Conservation (phyloP, 2,113 vertebrate genomes). For the Crotalus helleri region DNA sequence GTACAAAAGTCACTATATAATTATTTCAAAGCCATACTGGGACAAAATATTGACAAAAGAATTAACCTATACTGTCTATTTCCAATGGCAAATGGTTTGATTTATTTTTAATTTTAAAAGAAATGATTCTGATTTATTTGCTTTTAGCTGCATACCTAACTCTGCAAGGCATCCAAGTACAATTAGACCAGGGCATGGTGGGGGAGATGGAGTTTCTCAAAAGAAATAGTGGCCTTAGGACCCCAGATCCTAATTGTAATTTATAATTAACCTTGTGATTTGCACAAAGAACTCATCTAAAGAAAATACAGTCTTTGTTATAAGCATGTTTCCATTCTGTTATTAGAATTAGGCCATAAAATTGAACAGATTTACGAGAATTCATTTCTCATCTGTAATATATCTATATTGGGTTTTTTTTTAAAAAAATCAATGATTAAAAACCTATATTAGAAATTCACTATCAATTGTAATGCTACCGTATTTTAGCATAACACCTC, state of each 20-base stretch:
- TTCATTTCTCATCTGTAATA: slow-evolving; percentile 49
- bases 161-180: slow-evolving; percentile 60
- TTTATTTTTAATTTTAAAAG: slow-evolving; percentile 60
- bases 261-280: slow-evolving; percentile 69
- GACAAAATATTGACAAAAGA: slow-evolving; percentile 43
- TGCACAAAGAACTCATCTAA: slow-evolving; percentile 55
- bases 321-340: slow-evolving; percentile 33
- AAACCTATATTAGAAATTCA: background rate
- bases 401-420: slow-evolving; percentile 30
- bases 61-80: slow-evolving; percentile 48
- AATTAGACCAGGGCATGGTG: slow-evolving; percentile 73
- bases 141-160: slow-evolving; percentile 74
- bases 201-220: slow-evolving; percentile 61
- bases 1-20: background rate
- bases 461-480: background rate
- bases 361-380: slow-evolving; percentile 23
- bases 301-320: slow-evolving; percentile 53
- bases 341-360: slow-evolving; percentile 35
- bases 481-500: slow-evolving; percentile 37
- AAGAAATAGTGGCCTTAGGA: slow-evolving; percentile 70
- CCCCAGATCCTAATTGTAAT: slow-evolving; percentile 70
- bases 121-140: slow-evolving; percentile 78
- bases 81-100: slow-evolving; percentile 62
- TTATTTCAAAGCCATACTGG: background rate
- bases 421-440: slow-evolving; percentile 31